phyloP scores from a whole-genome alignment of 2,888 invertebrate genomes.

The Drosophila fungiperda region DNA sequence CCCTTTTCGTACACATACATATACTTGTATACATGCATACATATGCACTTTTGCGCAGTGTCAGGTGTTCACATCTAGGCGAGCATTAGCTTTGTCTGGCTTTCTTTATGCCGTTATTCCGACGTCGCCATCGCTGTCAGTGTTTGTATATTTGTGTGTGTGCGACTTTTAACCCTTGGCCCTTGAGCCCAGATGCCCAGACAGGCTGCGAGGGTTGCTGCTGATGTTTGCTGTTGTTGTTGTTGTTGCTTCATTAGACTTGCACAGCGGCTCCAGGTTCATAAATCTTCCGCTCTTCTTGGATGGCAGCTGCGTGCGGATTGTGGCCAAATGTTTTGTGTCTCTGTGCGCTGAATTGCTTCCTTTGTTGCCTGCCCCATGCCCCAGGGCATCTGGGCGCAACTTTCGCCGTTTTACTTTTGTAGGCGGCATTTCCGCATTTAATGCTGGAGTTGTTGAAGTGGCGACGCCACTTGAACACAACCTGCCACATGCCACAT shows the following conservation, averaged over 20 bases:
- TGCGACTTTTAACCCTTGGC: conserved; percentile 65
- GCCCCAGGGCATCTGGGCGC: background rate
- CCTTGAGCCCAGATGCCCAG: conserved; percentile 23
- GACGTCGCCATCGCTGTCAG: background rate
- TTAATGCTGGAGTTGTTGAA: conserved; percentile 44
- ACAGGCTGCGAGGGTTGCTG: conserved; percentile 57
- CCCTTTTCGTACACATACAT: background rate
- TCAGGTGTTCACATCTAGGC: conserved; percentile 52
- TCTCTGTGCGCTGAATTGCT: conserved; percentile 24
- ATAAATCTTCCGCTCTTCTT: conserved; percentile 42
- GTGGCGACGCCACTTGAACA: conserved; percentile 58
- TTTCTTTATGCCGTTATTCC: conserved; percentile 28
- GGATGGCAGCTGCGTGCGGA: conserved; percentile 32
- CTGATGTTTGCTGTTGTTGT: conserved; percentile 46
- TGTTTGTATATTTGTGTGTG: conserved; percentile 14
- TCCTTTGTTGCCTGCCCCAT: conserved; percentile 24
- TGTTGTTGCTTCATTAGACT: conserved; percentile 47
- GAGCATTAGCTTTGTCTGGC: conserved; percentile 54
- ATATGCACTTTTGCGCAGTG: conserved; percentile 32
- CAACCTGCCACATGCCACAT: conserved; percentile 31
- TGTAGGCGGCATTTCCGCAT: conserved; percentile 39
- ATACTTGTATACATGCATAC: background rate
- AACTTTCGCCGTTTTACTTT: conserved; percentile 33
- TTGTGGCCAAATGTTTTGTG: conserved; percentile 37
- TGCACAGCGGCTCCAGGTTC: conserved; percentile 21